Conservation (phyloP, 2,797 vertebrate species). For the Gadopsis bispinosus region DNA sequence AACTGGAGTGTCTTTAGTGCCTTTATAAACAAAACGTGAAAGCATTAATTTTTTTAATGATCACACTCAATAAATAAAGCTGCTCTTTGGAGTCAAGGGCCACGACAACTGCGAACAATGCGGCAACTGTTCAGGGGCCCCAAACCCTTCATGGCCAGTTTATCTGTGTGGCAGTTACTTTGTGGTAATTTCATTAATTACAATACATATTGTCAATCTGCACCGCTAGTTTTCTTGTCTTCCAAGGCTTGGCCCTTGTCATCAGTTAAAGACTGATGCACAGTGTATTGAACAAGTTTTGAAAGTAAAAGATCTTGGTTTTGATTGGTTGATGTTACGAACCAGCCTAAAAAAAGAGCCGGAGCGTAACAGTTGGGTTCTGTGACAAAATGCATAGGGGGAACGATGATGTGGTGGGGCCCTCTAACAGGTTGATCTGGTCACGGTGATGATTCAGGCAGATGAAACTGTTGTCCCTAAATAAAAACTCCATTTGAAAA, state of each 20-base stretch:
- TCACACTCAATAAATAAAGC: neutral
- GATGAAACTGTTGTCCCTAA: neutral
- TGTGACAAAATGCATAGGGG: no score
- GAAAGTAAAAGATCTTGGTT: neutral
- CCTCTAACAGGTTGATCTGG: neutral
- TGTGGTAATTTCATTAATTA: constrained; percentile 3
- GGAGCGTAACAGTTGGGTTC: no score
- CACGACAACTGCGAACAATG: neutral
- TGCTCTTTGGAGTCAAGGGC: neutral
- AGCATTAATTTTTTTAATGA: no score
- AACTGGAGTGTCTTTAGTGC: no score
- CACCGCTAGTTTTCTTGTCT: constrained; percentile 2
- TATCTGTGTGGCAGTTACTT: no score
- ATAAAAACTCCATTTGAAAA: neutral
- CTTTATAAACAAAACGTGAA: neutral
- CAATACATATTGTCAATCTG: neutral
- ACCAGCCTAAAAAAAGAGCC: no score
- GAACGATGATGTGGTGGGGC: no score
- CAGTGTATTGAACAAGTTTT: neutral
- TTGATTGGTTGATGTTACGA: no score
- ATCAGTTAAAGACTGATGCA: neutral
- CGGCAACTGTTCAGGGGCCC: no score
- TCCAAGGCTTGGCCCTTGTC: constrained; percentile 6
- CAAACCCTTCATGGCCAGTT: no score
- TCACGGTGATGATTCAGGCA: neutral